Conservation (phyloP, 1,140 invertebrate genomes). For the Drosophila oshimai region DNA sequence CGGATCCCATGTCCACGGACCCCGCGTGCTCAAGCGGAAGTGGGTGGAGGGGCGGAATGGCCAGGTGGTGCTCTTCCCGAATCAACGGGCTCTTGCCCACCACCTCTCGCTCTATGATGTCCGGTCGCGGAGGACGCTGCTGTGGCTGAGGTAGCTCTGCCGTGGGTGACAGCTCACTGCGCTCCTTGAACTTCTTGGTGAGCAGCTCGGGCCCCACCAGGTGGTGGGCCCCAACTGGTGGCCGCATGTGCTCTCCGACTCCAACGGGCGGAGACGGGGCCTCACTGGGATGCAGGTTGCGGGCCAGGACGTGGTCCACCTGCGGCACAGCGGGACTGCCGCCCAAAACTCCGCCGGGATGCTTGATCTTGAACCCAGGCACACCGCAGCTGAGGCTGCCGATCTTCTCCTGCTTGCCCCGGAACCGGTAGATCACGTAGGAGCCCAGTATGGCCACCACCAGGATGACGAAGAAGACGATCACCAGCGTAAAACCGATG, state of each 20-base stretch:
- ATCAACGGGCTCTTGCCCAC: constrained; percentile 90
- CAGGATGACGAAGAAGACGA: constrained; percentile 96
- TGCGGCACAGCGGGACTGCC: constrained; percentile 84
- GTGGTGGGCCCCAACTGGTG: constrained; percentile 83
- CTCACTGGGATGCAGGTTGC: constrained; percentile 80
- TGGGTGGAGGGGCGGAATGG: constrained; percentile 86
- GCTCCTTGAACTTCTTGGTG: constrained; percentile 94
- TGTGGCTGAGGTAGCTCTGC: constrained; percentile 84
- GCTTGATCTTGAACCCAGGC: constrained; percentile 86
- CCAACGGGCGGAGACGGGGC: constrained; percentile 74
- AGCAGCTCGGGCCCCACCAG: constrained; percentile 90
- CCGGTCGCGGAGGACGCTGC: constrained; percentile 91
- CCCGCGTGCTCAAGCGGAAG: constrained; percentile 87
- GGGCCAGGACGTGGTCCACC: constrained; percentile 84
- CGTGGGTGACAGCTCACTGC: constrained; percentile 86
- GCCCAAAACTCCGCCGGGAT: constrained; percentile 85
- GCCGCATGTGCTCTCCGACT: constrained; percentile 36
- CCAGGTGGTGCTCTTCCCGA: constrained; percentile 89
- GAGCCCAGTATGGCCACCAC: constrained; percentile 94
- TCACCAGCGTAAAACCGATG: constrained; percentile 95
- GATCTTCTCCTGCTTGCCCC: constrained; percentile 92
- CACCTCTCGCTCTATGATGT: constrained; percentile 96
- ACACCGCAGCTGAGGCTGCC: constrained; percentile 84
- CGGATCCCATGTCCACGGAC: constrained; percentile 88
- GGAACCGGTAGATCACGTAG: constrained; percentile 93